Evolutionary conservation across 2,888 invertebrate genomes (phyloP).

Genomic region (Apeira syringaria): DNA sequence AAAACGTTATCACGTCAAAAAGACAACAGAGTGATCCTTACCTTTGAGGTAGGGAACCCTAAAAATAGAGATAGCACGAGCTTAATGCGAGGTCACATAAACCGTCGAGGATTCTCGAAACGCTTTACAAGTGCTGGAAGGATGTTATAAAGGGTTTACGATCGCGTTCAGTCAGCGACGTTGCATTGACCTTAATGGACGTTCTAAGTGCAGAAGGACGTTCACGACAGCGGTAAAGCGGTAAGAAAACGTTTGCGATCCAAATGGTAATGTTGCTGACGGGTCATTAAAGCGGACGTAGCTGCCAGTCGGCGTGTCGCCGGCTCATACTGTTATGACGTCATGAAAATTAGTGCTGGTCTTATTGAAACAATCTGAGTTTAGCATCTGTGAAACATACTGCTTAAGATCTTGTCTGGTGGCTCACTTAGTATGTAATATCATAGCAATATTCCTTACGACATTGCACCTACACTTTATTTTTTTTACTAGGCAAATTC

Average conservation of each 20-base stretch:
- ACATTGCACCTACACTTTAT: too few relatives aligned
- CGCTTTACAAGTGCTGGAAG: conserved; percentile 82
- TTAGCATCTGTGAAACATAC: conserved; percentile 1
- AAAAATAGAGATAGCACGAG: conserved; percentile 52
- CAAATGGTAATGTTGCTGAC: conserved; percentile 50
- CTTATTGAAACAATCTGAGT: conserved; percentile 9
- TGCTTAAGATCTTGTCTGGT: too few relatives aligned
- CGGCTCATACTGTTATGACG: conserved; percentile 14
- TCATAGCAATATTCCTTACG: too few relatives aligned
- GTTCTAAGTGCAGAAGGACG: conserved; percentile 81
- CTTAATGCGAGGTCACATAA: conserved; percentile 72
- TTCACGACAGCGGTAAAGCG: conserved; percentile 71
- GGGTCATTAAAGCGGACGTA: conserved; percentile 50
- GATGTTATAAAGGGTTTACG: conserved; percentile 83
- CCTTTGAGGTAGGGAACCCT: too few relatives aligned
- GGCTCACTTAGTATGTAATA: too few relatives aligned
- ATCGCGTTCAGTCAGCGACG: conserved; percentile 77
- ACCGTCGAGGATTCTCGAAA: conserved; percentile 71
- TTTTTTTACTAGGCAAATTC: too few relatives aligned
- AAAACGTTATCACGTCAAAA: too few relatives aligned
- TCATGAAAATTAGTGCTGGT: conserved; percentile 19
- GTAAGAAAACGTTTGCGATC: conserved; percentile 54
- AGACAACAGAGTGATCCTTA: too few relatives aligned
- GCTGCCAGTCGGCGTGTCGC: conserved; percentile 6
- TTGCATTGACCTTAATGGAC: conserved; percentile 80